Evolutionary conservation across 1,140 invertebrate species (phyloP).

Genomic region (Tribolium madens): DNA sequence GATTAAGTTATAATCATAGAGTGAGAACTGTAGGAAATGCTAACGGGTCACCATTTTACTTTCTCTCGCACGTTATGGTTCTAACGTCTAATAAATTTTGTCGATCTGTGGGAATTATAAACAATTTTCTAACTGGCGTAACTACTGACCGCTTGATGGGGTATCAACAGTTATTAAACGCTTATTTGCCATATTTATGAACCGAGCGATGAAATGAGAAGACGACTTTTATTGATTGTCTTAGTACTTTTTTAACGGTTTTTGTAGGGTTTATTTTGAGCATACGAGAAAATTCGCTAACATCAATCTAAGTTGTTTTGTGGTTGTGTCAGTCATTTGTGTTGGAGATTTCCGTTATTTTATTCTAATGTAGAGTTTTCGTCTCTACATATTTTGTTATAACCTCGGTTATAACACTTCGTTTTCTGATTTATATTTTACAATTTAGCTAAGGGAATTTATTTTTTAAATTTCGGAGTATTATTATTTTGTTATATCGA

Average conservation of each 20-base stretch:
- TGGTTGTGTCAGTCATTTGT: background rate
- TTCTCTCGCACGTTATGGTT: slow-evolving; percentile 15
- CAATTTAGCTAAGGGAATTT: no score
- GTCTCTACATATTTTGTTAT: background rate
- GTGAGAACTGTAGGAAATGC: slow-evolving; percentile 6
- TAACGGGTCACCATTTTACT: slow-evolving; percentile 11
- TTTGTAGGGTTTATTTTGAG: no score
- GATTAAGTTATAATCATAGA: slow-evolving; percentile 28
- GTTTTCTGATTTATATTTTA: no score
- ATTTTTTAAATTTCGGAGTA: no score
- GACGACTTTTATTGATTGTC: no score
- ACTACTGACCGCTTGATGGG: background rate
- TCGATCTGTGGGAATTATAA: background rate
- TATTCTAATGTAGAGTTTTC: background rate
- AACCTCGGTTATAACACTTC: background rate
- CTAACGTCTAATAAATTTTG: background rate
- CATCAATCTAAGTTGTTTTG: background rate
- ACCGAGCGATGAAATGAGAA: no score
- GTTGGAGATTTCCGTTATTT: background rate
- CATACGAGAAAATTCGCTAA: background rate
- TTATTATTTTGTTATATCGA: no score
- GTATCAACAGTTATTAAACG: background rate
- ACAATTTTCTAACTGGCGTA: background rate
- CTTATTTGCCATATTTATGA: background rate
- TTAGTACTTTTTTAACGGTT: background rate